These are phyloP conservation scores for Campodea augens DNA, from an alignment of 1,140 invertebrate species.

Conservation along the genomic window DNA sequence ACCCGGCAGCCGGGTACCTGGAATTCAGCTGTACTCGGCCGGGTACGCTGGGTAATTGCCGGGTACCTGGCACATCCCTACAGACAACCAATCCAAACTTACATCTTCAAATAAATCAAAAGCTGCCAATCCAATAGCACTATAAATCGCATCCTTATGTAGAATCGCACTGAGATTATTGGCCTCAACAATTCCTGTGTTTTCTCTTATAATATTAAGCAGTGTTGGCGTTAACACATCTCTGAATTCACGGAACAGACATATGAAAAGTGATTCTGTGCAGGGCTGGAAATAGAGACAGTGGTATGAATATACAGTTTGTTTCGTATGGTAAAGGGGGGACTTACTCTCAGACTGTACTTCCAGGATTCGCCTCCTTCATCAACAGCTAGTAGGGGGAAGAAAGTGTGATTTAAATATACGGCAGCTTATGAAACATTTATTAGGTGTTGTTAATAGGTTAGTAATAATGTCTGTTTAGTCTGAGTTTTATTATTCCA, in stretches of 20 bases:
- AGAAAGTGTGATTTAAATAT: background rate
- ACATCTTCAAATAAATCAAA: conserved; percentile 85
- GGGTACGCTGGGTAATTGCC: too few species aligned
- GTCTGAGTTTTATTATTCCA: too few species aligned
- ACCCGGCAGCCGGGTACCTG: too few species aligned
- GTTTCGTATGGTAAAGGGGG: background rate
- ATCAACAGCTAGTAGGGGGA: conserved; percentile 43
- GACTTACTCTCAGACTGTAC: conserved; percentile 59
- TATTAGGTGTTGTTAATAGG: background rate
- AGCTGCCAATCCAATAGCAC: conserved; percentile 71
- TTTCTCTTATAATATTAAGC: conserved; percentile 42
- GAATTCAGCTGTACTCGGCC: too few species aligned
- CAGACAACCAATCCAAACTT: too few species aligned
- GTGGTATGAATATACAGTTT: background rate
- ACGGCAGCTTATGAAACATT: too few species aligned
- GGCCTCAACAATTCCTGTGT: conserved; percentile 37
- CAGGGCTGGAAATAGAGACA: conserved; percentile 46
- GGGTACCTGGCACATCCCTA: too few species aligned
- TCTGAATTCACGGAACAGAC: conserved; percentile 61
- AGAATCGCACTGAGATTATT: conserved; percentile 56
- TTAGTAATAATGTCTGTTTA: too few species aligned
- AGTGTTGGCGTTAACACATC: conserved; percentile 47
- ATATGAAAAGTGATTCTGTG: conserved; percentile 64
- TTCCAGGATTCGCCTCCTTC: conserved; percentile 81
- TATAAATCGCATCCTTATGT: conserved; percentile 86